phyloP scores from a whole-genome alignment of 2,113 vertebrate species.

The Datnioides undecimradiatus region DNA sequence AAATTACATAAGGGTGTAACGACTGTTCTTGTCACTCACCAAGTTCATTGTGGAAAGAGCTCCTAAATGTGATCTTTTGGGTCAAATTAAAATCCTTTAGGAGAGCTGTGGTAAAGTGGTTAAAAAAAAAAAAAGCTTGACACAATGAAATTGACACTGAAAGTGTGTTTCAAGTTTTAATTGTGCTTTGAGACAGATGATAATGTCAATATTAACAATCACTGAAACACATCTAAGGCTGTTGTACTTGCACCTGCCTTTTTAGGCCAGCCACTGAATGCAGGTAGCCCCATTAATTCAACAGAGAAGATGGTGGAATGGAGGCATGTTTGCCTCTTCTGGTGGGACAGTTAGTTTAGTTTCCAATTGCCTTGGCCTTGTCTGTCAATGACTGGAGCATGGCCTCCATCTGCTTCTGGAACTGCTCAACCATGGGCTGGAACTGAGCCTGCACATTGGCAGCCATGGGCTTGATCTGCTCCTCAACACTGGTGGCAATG shows the following conservation, averaged over 20 bases:
- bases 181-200: slow-evolving; percentile 41
- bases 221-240: slow-evolving; percentile 39
- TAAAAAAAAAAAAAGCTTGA: neutral
- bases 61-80: neutral
- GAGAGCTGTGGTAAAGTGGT: neutral
- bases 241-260: neutral
- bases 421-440: slow-evolving; percentile 45
- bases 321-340: slow-evolving; percentile 8
- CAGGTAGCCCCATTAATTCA: neutral
- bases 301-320: neutral
- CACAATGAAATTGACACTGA: neutral
- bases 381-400: slow-evolving; percentile 47
- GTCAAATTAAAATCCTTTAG: neutral
- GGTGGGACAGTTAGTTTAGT: slow-evolving; percentile 36
- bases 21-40: neutral
- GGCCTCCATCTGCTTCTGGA: slow-evolving; percentile 67
- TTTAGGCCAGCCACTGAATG: neutral
- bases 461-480: slow-evolving; percentile 66
- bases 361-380: slow-evolving; percentile 20
- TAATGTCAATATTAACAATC: slow-evolving; percentile 11
- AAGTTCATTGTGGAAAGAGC: neutral
- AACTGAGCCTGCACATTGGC: slow-evolving; percentile 58
- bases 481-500: slow-evolving; percentile 31
- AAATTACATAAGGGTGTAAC: neutral
- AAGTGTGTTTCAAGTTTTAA: slow-evolving; percentile 42